Percentiles rank a stretch among this genome's conserved stretches.
Conservation (phyloP, 1,140 invertebrate genomes). For the Neodiprion lecontei region DNA sequence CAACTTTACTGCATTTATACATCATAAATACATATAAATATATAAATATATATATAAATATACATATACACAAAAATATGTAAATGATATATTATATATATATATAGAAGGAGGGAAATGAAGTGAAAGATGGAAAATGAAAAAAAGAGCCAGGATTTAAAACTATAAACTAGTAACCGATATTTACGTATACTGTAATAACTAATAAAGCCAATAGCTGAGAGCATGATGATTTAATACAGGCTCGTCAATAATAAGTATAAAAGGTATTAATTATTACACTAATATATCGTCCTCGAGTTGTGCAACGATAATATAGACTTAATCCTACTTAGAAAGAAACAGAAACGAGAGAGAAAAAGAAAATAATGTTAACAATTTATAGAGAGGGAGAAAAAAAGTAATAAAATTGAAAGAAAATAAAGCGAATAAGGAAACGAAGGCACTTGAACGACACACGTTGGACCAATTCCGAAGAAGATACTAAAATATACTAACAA, state of each 20-base stretch:
- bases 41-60: slow-evolving; percentile 30
- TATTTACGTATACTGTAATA: background rate
- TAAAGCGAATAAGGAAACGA: background rate
- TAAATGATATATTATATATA: slow-evolving; percentile 42
- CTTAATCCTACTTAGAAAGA: background rate
- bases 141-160: background rate
- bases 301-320: background rate
- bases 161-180: background rate
- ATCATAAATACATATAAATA: slow-evolving; percentile 17
- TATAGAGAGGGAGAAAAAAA: background rate
- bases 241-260: background rate
- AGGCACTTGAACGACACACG: too few relatives aligned
- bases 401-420: background rate
- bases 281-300: slow-evolving; percentile 1
- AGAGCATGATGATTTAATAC: background rate
- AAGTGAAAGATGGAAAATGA: background rate
- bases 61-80: slow-evolving; percentile 20
- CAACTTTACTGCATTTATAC: slow-evolving; percentile 10
- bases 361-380: background rate
- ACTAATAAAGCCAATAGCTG: background rate
- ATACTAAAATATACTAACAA: slow-evolving; percentile 30
- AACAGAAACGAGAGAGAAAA: background rate
- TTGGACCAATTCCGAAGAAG: background rate
- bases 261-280: background rate
- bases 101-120: slow-evolving; percentile 30